Evolutionary conservation across 35 echinoderm and acorn worm genomes (phyloP).

Genomic region (Stichopus chloronotus): DNA sequence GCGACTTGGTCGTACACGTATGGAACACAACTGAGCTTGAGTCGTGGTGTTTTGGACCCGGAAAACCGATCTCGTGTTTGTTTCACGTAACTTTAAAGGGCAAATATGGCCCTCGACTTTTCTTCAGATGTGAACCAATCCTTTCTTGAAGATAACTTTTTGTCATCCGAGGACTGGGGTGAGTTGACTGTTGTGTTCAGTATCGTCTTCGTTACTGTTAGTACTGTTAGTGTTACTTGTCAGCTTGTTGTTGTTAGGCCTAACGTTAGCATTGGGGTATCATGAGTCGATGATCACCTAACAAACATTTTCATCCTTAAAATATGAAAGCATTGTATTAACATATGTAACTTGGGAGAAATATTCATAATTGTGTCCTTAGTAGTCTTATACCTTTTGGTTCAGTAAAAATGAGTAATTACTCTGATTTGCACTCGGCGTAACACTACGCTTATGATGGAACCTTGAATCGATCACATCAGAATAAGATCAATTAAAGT

Average conservation of each 20-base stretch:
- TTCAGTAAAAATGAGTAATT: too few relatives aligned
- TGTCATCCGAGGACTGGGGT: conserved; percentile 39
- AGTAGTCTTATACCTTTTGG: too few relatives aligned
- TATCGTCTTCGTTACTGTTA: not conserved
- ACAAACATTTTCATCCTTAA: not conserved
- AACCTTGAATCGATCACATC: too few relatives aligned
- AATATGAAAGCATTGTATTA: not conserved
- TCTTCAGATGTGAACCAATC: conserved; percentile 21
- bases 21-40: too few relatives aligned
- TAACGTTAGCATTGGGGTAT: not conserved
- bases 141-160: conserved; percentile 35
- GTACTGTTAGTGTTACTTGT: not conserved
- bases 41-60: too few relatives aligned
- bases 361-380: too few relatives aligned
- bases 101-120: conserved; percentile 22
- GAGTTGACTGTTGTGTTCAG: not conserved
- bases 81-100: not conserved
- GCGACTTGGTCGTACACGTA: too few relatives aligned
- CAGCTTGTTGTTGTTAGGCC: not conserved
- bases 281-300: not conserved
- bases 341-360: too few relatives aligned
- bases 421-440: too few relatives aligned
- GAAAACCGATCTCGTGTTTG: too few relatives aligned
- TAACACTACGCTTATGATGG: too few relatives aligned
- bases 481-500: too few relatives aligned